Conservation (phyloP, 2,113 vertebrate species). For the Tursiops truncatus region DNA sequence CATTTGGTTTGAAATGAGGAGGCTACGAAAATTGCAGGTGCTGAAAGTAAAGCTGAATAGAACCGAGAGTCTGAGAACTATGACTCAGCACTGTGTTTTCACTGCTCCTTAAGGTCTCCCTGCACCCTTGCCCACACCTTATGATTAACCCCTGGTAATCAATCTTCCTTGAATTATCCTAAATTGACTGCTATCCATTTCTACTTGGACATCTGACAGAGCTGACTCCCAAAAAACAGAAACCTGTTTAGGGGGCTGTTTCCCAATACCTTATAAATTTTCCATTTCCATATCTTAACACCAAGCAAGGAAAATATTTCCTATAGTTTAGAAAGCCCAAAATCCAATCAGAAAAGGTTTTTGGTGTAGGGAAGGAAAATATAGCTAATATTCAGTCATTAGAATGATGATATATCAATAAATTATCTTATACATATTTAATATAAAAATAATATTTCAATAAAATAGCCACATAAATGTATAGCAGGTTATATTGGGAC, state of each 20-base stretch:
- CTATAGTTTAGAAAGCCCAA: not conserved
- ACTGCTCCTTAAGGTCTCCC: not conserved
- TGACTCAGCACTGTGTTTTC: not conserved
- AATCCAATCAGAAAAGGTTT: not conserved
- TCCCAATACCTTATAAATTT: not conserved
- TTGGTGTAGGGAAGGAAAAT: not conserved
- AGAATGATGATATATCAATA: not conserved
- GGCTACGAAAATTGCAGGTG: not conserved
- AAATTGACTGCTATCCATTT: not conserved
- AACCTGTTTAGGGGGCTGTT: not conserved
- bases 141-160: not conserved
- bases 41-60: not conserved
- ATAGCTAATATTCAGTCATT: not conserved
- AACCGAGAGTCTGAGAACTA: not conserved
- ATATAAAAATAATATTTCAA: not conserved
- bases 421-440: not conserved
- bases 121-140: accelerated
- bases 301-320: not conserved
- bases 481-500: not conserved
- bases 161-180: not conserved
- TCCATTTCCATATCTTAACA: not conserved
- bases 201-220: not conserved
- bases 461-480: not conserved
- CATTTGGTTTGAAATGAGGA: conserved; percentile 6
- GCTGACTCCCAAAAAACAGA: not conserved